Conservation (phyloP, 2,888 invertebrate species). For the Dichetophora obliterata region DNA sequence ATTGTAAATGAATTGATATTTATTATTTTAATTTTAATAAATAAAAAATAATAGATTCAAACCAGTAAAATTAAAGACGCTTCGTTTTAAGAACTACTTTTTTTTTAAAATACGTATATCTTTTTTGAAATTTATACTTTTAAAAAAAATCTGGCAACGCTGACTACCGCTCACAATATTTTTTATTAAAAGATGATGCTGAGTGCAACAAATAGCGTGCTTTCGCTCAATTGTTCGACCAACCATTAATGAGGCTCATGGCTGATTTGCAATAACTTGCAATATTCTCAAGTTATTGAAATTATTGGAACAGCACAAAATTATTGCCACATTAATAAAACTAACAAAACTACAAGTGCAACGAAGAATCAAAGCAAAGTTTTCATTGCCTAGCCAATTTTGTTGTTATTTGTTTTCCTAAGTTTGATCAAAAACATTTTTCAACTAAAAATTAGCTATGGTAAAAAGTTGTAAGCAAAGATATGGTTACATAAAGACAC, state of each 20-base stretch:
- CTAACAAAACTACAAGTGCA: background rate
- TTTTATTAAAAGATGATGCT: background rate
- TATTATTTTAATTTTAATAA: too few relatives aligned
- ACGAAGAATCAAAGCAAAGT: background rate
- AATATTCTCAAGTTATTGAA: constrained; percentile 11
- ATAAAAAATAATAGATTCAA: too few relatives aligned
- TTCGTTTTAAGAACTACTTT: too few relatives aligned
- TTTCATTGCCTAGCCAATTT: constrained; percentile 18
- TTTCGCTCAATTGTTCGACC: constrained; percentile 39
- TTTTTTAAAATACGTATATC: too few relatives aligned
- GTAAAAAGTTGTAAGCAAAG: background rate
- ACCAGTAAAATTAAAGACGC: too few relatives aligned
- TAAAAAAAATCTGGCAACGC: too few relatives aligned
- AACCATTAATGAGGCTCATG: constrained; percentile 10
- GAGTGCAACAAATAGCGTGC: constrained; percentile 27
- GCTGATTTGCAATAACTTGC: constrained; percentile 5
- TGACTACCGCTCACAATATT: too few relatives aligned
- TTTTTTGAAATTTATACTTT: too few relatives aligned
- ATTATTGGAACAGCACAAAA: background rate
- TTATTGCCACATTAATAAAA: background rate
- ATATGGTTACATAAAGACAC: background rate
- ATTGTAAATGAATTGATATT: too few relatives aligned
- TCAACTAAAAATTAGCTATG: too few relatives aligned
- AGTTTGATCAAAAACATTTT: too few relatives aligned
- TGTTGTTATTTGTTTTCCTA: background rate